phyloP scores from a whole-genome alignment of 53 echinoderm and acorn worm genomes.

The Luidia sarsii region DNA sequence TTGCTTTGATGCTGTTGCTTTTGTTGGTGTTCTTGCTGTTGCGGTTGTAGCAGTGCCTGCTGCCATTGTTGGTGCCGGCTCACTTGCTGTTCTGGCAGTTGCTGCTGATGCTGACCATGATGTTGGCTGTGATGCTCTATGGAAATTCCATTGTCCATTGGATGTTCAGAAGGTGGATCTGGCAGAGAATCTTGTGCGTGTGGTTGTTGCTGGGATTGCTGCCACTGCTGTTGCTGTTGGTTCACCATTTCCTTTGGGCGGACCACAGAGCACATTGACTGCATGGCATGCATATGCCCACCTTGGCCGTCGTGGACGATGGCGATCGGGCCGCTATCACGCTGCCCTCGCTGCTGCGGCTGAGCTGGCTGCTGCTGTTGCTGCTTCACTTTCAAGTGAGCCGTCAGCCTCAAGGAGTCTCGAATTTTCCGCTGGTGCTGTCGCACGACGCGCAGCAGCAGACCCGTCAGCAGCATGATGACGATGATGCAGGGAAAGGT shows the following conservation, averaged over 20 bases:
- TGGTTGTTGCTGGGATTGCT: no score
- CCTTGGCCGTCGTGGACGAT: no score
- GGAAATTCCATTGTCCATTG: no score
- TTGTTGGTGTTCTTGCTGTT: neutral
- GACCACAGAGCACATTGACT: no score
- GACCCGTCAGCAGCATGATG: neutral
- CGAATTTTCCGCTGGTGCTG: conserved; percentile 25
- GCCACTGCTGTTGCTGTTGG: neutral
- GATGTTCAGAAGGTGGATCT: no score
- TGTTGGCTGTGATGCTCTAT: no score
- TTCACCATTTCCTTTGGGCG: no score
- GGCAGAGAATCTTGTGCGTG: no score
- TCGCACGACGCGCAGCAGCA: conserved; percentile 3
- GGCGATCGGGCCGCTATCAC: no score
- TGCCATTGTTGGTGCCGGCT: neutral
- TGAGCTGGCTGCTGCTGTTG: neutral
- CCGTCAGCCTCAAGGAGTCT: neutral
- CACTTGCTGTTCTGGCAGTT: neutral
- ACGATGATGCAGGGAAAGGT: neutral
- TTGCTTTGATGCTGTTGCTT: neutral
- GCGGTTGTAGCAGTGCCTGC: neutral
- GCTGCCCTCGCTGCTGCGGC: neutral
- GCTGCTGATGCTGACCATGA: neutral
- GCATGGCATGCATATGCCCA: no score
- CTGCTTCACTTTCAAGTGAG: neutral